Conservation (phyloP, 2,113 vertebrate species). For the Pantherophis guttatus region DNA sequence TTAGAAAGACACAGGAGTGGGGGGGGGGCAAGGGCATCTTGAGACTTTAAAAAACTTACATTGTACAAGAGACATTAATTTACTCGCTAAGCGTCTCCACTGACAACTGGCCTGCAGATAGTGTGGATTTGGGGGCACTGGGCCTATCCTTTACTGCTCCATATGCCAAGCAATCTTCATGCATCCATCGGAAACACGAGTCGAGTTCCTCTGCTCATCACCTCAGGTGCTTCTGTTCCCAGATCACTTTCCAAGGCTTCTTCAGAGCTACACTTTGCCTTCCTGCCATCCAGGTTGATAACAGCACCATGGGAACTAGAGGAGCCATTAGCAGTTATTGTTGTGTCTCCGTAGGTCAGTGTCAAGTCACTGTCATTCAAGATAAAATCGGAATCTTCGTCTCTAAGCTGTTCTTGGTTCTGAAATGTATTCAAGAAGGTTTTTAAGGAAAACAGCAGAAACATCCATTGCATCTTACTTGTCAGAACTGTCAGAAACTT, state of each 20-base stretch:
- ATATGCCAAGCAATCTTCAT: constrained; percentile 67
- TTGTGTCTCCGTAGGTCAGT: constrained; percentile 88
- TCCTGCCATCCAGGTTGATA: constrained; percentile 71
- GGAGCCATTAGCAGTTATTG: constrained; percentile 90
- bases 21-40: constrained; percentile 34
- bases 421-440: constrained; percentile 51
- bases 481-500: neutral
- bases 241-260: constrained; percentile 88
- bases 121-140: constrained; percentile 46
- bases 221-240: constrained; percentile 85
- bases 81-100: constrained; percentile 59
- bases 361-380: constrained; percentile 88
- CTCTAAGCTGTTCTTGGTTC: constrained; percentile 90
- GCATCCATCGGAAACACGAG: constrained; percentile 92
- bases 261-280: constrained; percentile 82
- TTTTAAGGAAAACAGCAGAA: neutral
- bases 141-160: constrained; percentile 32
- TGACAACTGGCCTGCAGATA: constrained; percentile 55
- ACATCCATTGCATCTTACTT: neutral
- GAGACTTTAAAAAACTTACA: constrained; percentile 57
- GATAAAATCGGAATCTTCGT: constrained; percentile 90
- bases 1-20: constrained; percentile 25
- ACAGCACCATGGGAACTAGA: constrained; percentile 71
- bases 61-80: constrained; percentile 47
- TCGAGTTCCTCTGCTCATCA: constrained; percentile 87